phyloP scores from a whole-genome alignment of 2,797 vertebrate genomes.

The Danionella dracula region DNA sequence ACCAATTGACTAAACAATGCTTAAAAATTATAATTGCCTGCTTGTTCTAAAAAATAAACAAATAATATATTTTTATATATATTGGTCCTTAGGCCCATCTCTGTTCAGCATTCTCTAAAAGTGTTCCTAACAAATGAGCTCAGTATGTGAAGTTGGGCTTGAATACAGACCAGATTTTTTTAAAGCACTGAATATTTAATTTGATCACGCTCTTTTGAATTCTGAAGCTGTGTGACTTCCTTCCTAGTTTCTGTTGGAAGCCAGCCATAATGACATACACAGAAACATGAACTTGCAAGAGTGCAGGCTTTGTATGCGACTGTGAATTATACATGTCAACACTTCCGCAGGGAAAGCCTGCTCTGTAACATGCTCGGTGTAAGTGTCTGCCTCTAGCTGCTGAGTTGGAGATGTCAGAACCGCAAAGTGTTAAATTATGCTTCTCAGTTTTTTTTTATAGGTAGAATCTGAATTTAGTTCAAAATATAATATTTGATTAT shows the following conservation, averaged over 20 bases:
- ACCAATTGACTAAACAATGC: not conserved
- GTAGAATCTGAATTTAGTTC: not conserved
- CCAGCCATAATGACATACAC: slow-evolving; percentile 7
- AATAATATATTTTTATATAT: not conserved
- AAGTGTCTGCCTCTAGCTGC: slow-evolving; percentile 10
- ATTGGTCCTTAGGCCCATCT: not conserved
- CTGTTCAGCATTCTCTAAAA: not conserved
- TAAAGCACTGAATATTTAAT: not conserved
- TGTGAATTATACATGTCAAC: slow-evolving; percentile 45
- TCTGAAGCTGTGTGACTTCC: not conserved
- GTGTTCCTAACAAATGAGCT: not conserved
- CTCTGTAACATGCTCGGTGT: slow-evolving; percentile 35
- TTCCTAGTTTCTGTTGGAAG: not conserved
- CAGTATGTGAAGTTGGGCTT: not conserved
- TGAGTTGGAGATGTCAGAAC: slow-evolving; percentile 11
- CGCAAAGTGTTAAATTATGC: slow-evolving; percentile 11
- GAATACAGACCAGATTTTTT: not conserved
- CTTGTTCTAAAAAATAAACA: not conserved
- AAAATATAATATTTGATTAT: too few species aligned
- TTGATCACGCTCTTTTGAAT: not conserved
- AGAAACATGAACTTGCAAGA: slow-evolving; percentile 21
- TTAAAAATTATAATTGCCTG: not conserved
- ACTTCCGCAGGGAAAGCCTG: slow-evolving; percentile 24
- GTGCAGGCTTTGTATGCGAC: slow-evolving; percentile 20
- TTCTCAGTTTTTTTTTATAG: not conserved